Evolutionary conservation across 2,888 invertebrate genomes (phyloP).

Genomic region (Venusia cambrica): DNA sequence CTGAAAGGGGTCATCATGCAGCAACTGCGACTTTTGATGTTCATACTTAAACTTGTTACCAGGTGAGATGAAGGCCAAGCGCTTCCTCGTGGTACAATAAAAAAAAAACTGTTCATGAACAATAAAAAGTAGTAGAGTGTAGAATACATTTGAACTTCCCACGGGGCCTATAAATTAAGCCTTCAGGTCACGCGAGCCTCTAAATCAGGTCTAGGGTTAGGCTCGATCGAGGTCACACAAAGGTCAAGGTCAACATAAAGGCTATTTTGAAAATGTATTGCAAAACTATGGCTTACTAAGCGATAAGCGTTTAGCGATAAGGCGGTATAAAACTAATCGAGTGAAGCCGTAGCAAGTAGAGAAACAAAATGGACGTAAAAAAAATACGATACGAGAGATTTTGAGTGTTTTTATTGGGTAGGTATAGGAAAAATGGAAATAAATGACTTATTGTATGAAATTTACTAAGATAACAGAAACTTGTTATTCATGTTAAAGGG

Average conservation of each 20-base stretch:
- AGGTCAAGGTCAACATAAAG: slow-evolving; percentile 26
- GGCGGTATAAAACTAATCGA: slow-evolving; percentile 23
- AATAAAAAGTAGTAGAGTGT: slow-evolving; percentile 9
- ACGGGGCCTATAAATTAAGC: slow-evolving; percentile 18
- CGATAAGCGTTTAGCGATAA: slow-evolving; percentile 10
- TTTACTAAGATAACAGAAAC: too few relatives aligned
- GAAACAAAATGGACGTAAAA: too few relatives aligned
- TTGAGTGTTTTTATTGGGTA: too few relatives aligned
- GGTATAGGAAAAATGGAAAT: too few relatives aligned
- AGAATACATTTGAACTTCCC: slow-evolving; percentile 12
- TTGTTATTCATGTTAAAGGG: too few relatives aligned
- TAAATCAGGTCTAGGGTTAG: slow-evolving; percentile 29
- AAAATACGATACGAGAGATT: too few relatives aligned
- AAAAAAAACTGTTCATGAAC: too few relatives aligned
- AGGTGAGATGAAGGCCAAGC: too few relatives aligned
- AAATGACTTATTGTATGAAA: too few relatives aligned
- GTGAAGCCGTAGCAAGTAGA: slow-evolving; percentile 32
- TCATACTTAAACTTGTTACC: too few relatives aligned
- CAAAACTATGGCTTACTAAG: slow-evolving; percentile 6
- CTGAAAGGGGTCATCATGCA: slow-evolving; percentile 1
- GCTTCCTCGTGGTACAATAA: too few relatives aligned
- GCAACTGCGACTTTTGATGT: too few relatives aligned
- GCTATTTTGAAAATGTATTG: slow-evolving; percentile 15
- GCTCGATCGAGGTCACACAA: slow-evolving; percentile 21
- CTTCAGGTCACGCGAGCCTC: slow-evolving; percentile 25